Evolutionary conservation across 2,797 vertebrate genomes (phyloP).

Genomic region (Pempheris klunzingeri): DNA sequence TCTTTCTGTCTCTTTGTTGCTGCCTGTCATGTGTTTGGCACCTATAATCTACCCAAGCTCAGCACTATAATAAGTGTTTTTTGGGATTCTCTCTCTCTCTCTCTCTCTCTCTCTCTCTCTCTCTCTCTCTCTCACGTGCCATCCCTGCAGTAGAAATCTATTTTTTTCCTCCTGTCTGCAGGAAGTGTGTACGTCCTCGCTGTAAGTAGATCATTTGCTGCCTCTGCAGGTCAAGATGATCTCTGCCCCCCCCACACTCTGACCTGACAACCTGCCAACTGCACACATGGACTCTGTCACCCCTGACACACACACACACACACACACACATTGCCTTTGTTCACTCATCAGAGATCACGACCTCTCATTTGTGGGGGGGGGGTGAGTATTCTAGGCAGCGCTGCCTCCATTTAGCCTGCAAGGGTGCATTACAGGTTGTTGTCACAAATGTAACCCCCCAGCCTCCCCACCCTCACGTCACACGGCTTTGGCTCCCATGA

Average conservation of each 20-base stretch:
- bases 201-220: slow-evolving; percentile 32
- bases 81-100: not conserved
- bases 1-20: slow-evolving; percentile 36
- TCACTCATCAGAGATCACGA: slow-evolving; percentile 44
- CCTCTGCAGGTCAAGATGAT: slow-evolving; percentile 24
- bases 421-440: slow-evolving; percentile 38
- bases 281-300: slow-evolving; percentile 34
- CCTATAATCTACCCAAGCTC: slow-evolving; percentile 38
- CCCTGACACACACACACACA: slow-evolving; percentile 2
- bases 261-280: slow-evolving; percentile 39
- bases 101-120: slow-evolving; percentile 1
- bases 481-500: slow-evolving; percentile 20
- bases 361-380: slow-evolving; percentile 37
- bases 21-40: slow-evolving; percentile 47
- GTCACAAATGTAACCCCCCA: slow-evolving; percentile 33
- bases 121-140: slow-evolving; percentile 20
- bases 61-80: slow-evolving; percentile 2
- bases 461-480: slow-evolving; percentile 13
- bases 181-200: slow-evolving; percentile 37
- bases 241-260: slow-evolving; percentile 32
- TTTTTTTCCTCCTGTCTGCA: slow-evolving; percentile 23
- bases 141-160: not conserved
- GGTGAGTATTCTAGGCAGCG: slow-evolving; percentile 12
- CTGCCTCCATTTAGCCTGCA: slow-evolving; percentile 27
- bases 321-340: slow-evolving; percentile 43